Evolutionary conservation across 2,797 vertebrate genomes (phyloP).

Genomic region (Notolabrus celidotus): DNA sequence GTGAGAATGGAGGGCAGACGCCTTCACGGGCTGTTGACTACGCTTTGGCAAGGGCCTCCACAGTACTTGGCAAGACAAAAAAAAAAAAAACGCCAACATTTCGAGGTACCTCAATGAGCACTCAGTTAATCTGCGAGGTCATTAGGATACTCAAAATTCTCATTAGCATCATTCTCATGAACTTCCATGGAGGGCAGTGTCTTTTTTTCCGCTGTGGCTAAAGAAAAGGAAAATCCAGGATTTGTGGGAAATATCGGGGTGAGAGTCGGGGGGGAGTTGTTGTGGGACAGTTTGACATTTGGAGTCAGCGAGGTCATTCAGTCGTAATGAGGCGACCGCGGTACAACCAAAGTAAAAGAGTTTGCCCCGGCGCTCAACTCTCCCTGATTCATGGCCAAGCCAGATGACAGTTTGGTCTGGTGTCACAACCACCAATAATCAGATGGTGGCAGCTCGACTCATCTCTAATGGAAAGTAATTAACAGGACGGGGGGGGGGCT

Average conservation of each 20-base stretch:
- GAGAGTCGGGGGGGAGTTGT: conserved; percentile 43
- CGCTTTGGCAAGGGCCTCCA: conserved; percentile 88
- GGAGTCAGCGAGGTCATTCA: conserved; percentile 85
- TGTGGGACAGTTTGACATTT: conserved; percentile 83
- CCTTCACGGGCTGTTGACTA: conserved; percentile 97
- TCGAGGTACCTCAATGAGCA: conserved; percentile 90
- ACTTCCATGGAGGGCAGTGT: conserved; percentile 62
- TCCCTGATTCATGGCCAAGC: conserved; percentile 64
- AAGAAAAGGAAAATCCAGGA: conserved; percentile 60
- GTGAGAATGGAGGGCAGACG: conserved; percentile 91
- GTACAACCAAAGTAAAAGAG: conserved; percentile 81
- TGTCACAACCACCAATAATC: conserved; percentile 72
- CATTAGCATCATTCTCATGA: conserved; percentile 90
- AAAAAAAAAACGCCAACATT: conserved; percentile 77
- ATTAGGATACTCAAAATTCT: conserved; percentile 90
- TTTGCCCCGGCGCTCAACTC: conserved; percentile 87
- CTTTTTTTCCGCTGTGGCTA: conserved; percentile 66
- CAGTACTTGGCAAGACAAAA: conserved; percentile 88
- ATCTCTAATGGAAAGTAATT: conserved; percentile 90
- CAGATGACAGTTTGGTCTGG: conserved; percentile 73
- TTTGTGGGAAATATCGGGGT: conserved; percentile 86
- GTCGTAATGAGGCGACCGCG: conserved; percentile 89
- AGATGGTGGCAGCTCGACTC: conserved; percentile 86
- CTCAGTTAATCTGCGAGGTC: conserved; percentile 90
- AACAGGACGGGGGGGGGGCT: conserved; percentile 75